Base-by-base conservation (phyloP, 2,113 vertebrate genomes). In the Telmatochromis sp. region DNA sequence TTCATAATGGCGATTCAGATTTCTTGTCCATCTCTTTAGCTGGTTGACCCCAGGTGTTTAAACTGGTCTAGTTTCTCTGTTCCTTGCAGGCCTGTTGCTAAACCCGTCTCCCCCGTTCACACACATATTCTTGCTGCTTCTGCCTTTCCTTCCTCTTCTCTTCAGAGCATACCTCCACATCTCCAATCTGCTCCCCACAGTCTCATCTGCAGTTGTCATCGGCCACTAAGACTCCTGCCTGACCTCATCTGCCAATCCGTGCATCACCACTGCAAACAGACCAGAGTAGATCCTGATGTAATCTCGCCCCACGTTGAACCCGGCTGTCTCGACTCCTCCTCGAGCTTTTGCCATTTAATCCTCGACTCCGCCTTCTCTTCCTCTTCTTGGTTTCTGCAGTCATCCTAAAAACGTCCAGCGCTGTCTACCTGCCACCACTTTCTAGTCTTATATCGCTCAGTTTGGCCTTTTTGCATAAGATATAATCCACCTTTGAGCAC, bases 301-400 rank as follows among this genome's bases (percentile, higher is more conserved):
- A 63, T 35, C 31, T 63, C 58, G 17, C 58, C 15, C 15, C 57
- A 10, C 8, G 5, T 60, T 33, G 15, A 60, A 60, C 28, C 60
- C 9, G 2, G 6, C 60, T 35, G 17, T 65, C 31, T 65, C 10
- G n/a, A 33, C 28, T 6, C 2, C 28, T 60, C 28, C 1, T 60
- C 4, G 8, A 60, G 57, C 28, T 60, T 60, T 33, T 33, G 28
- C 57, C 57, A 60, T 60, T 33, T 19, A 60, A 63, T 35, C 58
- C 31, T 63, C 2, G 1, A 33, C 31, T 35, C 58, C 31, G 0
- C 58, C 31, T 63, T 63, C 31, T 0, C 58, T 35, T 63, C 58
- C 58, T n/a, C 33, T 5, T 8, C 33, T 37, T 65, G 1, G 1
- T 13, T 65, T 65, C 60, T n/a, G 10, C 60, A 37, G 33, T 37